Evolutionary conservation across 1,140 invertebrate genomes (phyloP), one percentile per base, ranked within the genome.

Genomic region (Eumeta japonica): DNA sequence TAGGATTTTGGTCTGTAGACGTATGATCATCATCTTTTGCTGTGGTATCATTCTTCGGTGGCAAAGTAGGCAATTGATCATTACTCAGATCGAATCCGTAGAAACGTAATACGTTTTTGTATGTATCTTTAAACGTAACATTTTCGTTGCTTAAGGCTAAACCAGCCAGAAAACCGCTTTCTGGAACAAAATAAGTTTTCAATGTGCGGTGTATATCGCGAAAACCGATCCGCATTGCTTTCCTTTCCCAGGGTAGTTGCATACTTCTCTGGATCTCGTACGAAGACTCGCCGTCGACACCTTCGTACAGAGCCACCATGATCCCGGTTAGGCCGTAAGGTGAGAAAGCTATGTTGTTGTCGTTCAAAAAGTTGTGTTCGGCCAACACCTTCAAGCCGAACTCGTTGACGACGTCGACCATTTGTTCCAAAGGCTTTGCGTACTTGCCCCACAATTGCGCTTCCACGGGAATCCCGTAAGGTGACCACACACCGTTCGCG

Each of bases 301-400:
- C 89, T 62, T 91, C 89, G 52, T 83, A 87, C 9, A 91, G 64
- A 0, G 88, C 85, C 13, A 87, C 79, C 27, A 89, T 64, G 7
- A 90, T 86, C 46, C 87, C 88, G 47, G 84, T 82, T 36, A 88
- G 60, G 1, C 88, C 87, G 18, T 88, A 88, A 2, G 89, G 88
- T 1, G 88, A 90, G 60, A 90, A 88, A 4, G 87, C 88, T n/a
- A 89, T 83, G 53, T 91, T 91, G 52, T 89, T 87, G n/a, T 81
- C 79, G 51, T 84, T 80, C 41, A 79, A 71, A 53, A 80, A 80
- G 38, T 79, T 79, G 52, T 83, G 81, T 65, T 85, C 83, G 38
- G 82, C 79, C 0, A 89, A 75, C 37, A 89, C 78, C 50, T 80
- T 83, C 34, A 87, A 70, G 37, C 85, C 86, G 15, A 89, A 78